These are phyloP conservation scores for Pseudomyrmex dendroicus DNA, from an alignment of 1,140 invertebrate species.

Conservation along the genomic window DNA sequence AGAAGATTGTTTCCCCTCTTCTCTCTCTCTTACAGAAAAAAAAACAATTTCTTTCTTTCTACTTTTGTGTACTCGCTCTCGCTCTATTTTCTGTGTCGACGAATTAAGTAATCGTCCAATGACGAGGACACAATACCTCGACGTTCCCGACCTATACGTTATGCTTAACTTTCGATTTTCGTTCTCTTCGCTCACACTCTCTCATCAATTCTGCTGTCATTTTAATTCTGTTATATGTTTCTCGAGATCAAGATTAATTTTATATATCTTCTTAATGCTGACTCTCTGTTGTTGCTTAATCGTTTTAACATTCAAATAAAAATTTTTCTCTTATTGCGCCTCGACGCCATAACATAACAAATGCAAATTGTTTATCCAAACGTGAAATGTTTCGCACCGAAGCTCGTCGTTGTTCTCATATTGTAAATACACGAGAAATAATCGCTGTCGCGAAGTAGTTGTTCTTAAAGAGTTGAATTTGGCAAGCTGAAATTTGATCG, in stretches of 20 bases:
- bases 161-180: conserved; percentile 10
- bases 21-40: neutral
- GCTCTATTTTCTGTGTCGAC: neutral
- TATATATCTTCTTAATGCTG: too few species aligned
- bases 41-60: neutral
- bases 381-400: too few species aligned
- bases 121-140: neutral
- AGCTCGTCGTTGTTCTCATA: too few species aligned
- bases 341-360: too few species aligned
- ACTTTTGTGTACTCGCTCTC: neutral
- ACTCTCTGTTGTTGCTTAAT: too few species aligned
- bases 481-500: neutral
- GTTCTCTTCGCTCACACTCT: neutral
- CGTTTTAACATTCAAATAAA: too few species aligned
- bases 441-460: too few species aligned
- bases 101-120: conserved; percentile 19
- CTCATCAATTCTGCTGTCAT: neutral
- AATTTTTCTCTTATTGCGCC: too few species aligned
- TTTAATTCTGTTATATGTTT: neutral
- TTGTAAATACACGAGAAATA: too few species aligned
- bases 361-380: too few species aligned
- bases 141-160: neutral
- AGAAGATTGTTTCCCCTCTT: neutral
- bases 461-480: neutral
- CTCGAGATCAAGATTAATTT: too few species aligned